These are phyloP conservation scores for Macropodus opercularis DNA, from an alignment of 2,797 vertebrate genomes.

Conservation along the genomic window DNA sequence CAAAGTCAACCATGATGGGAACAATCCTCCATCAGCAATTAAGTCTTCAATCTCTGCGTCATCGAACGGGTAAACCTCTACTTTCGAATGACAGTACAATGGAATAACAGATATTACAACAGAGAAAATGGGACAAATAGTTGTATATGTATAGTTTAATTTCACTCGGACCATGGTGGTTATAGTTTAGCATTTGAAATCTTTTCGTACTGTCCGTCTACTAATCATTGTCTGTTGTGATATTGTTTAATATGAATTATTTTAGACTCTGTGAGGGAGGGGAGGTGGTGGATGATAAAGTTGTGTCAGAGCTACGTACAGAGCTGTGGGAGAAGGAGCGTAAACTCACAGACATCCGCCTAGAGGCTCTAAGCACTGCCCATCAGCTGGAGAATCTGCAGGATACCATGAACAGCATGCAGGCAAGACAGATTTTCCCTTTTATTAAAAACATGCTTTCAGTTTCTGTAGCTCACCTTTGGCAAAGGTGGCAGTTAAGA, in stretches of 20 bases:
- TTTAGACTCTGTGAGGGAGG: constrained; percentile 83
- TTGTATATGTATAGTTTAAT: too few relatives aligned
- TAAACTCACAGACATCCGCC: constrained; percentile 95
- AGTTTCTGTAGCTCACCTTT: not conserved
- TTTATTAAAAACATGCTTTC: not conserved
- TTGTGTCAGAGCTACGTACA: constrained; percentile 90
- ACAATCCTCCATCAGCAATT: constrained; percentile 73
- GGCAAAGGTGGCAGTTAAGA: not conserved
- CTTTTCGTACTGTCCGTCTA: not conserved
- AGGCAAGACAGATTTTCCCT: constrained; percentile 76
- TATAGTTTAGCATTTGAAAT: not conserved
- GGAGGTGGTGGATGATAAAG: constrained; percentile 86
- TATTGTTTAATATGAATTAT: not conserved
- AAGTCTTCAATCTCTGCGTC: constrained; percentile 85
- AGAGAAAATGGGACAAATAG: too few relatives aligned
- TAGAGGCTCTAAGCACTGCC: constrained; percentile 95
- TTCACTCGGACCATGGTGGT: too few relatives aligned
- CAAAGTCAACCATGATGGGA: constrained; percentile 85
- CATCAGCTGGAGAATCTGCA: constrained; percentile 97
- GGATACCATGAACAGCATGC: constrained; percentile 97
- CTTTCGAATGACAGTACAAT: not conserved
- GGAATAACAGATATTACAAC: not conserved
- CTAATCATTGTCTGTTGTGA: not conserved
- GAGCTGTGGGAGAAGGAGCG: constrained; percentile 99
- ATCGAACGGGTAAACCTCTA: constrained; percentile 81